Conservation (phyloP, 2,888 invertebrate genomes). For the Caenorhabditis sp. region DNA sequence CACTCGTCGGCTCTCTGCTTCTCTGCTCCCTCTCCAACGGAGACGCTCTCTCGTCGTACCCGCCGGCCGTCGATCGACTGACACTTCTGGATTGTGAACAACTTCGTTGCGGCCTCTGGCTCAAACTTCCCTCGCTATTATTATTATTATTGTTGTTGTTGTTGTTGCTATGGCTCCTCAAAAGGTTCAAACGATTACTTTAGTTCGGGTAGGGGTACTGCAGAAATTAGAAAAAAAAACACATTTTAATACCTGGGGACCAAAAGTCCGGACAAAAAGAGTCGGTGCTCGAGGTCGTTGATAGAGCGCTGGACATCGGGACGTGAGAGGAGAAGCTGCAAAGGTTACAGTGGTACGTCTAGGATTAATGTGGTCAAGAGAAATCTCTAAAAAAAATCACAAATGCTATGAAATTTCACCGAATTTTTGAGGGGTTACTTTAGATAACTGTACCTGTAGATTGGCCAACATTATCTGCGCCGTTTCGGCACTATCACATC, state of each 20-base stretch:
- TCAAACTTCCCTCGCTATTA: no score
- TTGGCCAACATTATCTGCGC: slow-evolving; percentile 90
- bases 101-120: slow-evolving; percentile 37
- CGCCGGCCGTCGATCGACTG: slow-evolving; percentile 27
- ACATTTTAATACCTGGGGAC: slow-evolving; percentile 44
- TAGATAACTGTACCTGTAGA: slow-evolving; percentile 62
- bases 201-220: background rate
- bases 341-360: no score
- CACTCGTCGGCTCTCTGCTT: slow-evolving; percentile 13
- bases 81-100: slow-evolving; percentile 39
- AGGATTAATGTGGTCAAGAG: no score
- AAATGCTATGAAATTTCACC: background rate
- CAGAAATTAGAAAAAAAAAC: background rate
- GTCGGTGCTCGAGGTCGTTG: slow-evolving; percentile 86
- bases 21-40: slow-evolving; percentile 35
- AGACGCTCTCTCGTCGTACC: slow-evolving; percentile 48
- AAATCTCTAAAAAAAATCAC: no score
- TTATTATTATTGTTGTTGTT: slow-evolving; percentile 53
- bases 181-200: no score
- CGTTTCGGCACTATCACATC: slow-evolving; percentile 89
- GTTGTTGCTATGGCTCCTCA: slow-evolving; percentile 29
- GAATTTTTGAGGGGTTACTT: background rate
- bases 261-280: slow-evolving; percentile 78
- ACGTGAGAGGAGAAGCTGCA: slow-evolving; percentile 87
- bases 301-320: slow-evolving; percentile 91